Base-by-base conservation (phyloP, 37 sponge, comb jelly and placozoan genomes). In the Bolinopsis microptera region DNA sequence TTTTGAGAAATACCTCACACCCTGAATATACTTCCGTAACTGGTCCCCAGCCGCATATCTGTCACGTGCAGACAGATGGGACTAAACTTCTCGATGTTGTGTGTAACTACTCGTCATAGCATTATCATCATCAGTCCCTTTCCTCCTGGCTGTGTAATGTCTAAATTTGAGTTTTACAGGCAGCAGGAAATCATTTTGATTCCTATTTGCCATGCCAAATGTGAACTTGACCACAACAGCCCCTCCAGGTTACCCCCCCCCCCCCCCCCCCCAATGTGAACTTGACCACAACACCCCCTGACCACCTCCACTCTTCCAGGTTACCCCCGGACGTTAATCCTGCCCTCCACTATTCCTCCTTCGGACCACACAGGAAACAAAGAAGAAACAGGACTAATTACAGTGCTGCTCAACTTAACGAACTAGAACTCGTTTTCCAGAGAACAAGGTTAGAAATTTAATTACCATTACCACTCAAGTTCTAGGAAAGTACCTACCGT, bases 321-420 rank as follows among this genome's bases (percentile, higher is more conserved):
- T 70, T 70, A n/a, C 74, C 74, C 24, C 74, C 74, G 2, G 74
- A 70, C 21, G 74, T 70, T 22, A 70, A 70, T n/a, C 74, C 74
- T n/a, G 74, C 74, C 25, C 74, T 70, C 2, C 74, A 70, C 74
- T 70, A 70, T n/a, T 70, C 74, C 74, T 70, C 74, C 28, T 70
- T 70, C 30, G 74, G 74, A 8, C 74, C 74, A 2, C 74, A 70
- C 30, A 22, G 74, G 28, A 70, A 70, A 26, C 74, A 70, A n/a
- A 22, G 74, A 28, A 9, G 74, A 3, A 70, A 70, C 74, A 70
- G 74, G 74, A 70, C 74, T n/a, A 70, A 70, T n/a, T 70, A 70
- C 74, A 70, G 74, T 22, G 74, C 74, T 22, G 74, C 74, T 22
- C 74, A 70, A 70, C 74, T 70, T n/a, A 70, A 70, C 30, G 74